Percentiles rank a stretch among this genome's conserved stretches.
Conservation (phyloP, 2,113 vertebrate genomes). For the Hirundichthys speculiger region DNA sequence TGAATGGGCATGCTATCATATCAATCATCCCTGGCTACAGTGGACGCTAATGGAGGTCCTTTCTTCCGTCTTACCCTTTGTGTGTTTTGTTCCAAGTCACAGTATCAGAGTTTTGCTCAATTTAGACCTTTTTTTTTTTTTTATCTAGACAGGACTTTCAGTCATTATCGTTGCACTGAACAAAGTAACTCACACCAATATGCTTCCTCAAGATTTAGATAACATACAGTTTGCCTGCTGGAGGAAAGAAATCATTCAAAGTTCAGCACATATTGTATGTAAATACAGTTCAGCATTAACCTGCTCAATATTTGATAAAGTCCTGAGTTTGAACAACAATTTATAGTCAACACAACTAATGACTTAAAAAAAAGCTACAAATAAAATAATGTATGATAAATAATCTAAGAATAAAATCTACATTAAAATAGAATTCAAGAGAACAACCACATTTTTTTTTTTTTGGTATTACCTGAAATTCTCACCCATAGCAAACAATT, state of each 20-base stretch:
- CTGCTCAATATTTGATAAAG: conserved; percentile 1
- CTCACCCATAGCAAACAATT: too few species aligned
- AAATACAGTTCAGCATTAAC: neutral
- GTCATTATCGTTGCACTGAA: conserved; percentile 70
- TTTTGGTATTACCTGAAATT: too few species aligned
- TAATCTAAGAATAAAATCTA: too few species aligned
- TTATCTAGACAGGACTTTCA: conserved; percentile 69
- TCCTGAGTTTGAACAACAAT: neutral
- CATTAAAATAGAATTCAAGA: too few species aligned
- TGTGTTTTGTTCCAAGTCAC: conserved; percentile 86
- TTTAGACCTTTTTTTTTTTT: conserved; percentile 80
- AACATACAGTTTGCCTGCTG: conserved; percentile 15
- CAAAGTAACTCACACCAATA: conserved; percentile 77
- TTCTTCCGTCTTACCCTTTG: conserved; percentile 90
- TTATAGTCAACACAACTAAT: too few species aligned
- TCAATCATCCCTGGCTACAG: conserved; percentile 87
- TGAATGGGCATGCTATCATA: conserved; percentile 90
- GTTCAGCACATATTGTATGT: conserved; percentile 15
- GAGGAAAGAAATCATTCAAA: conserved; percentile 50
- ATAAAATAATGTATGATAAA: neutral
- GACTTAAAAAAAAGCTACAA: neutral
- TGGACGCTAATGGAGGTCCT: conserved; percentile 88
- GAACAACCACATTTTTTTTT: too few species aligned
- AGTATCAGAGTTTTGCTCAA: conserved; percentile 79
- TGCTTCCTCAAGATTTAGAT: conserved; percentile 81